These are phyloP conservation scores for Salarias fasciatus DNA, from an alignment of 2,797 vertebrate genomes.

Conservation along the genomic window DNA sequence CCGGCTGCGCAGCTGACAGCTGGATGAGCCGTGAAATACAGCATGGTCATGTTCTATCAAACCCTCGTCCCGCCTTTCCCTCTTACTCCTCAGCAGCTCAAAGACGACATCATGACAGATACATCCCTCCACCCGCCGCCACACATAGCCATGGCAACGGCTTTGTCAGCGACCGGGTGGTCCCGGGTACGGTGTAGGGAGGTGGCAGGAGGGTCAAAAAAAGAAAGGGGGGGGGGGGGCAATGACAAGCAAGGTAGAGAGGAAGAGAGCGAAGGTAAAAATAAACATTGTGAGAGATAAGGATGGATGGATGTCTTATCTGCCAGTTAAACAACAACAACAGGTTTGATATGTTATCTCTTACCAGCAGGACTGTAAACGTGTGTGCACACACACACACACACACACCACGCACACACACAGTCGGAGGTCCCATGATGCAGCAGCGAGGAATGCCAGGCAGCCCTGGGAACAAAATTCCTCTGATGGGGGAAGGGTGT, in stretches of 20 bases:
- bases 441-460: conserved; percentile 66
- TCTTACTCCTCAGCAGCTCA: conserved; percentile 1
- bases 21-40: not conserved
- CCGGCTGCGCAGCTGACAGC: too few species aligned
- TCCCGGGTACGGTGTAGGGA: conserved; percentile 20
- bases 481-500: conserved; percentile 65
- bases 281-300: conserved; percentile 40
- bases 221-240: not conserved
- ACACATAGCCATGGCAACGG: conserved; percentile 67
- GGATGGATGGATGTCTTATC: conserved; percentile 50
- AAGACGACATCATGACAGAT: conserved; percentile 48
- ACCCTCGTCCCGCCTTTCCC: too few species aligned
- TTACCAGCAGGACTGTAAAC: conserved; percentile 20
- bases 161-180: conserved; percentile 65
- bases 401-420: not conserved
- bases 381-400: too few species aligned
- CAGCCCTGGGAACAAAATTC: conserved; percentile 72
- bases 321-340: conserved; percentile 43
- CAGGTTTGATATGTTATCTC: conserved; percentile 59
- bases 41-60: not conserved
- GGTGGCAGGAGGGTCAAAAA: not conserved
- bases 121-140: conserved; percentile 9
- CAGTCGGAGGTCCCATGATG: conserved; percentile 51
- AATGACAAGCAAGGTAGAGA: not conserved
- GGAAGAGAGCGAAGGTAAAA: conserved; percentile 8